Evolutionary conservation across 2,113 vertebrate species (phyloP).

Genomic region (Bombycilla garrulus): DNA sequence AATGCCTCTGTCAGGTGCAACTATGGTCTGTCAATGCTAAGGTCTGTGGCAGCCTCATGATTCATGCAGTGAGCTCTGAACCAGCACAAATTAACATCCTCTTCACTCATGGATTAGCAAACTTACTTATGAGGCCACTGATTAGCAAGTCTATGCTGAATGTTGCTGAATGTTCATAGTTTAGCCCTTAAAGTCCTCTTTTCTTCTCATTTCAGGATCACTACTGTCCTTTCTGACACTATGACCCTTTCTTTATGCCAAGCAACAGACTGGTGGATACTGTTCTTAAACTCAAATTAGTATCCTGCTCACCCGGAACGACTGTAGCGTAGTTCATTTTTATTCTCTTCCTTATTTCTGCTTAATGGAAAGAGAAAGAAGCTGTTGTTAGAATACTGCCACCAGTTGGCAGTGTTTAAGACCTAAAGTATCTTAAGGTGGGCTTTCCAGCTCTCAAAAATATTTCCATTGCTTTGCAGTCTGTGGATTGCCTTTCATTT

Average conservation of each 20-base stretch:
- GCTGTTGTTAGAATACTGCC: background rate
- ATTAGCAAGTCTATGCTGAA: background rate
- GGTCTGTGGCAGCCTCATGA: background rate
- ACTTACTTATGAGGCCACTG: background rate
- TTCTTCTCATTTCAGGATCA: background rate
- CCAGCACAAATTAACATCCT: background rate
- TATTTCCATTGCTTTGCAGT: background rate
- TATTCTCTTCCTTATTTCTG: background rate
- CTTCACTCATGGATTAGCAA: background rate
- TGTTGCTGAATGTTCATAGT: background rate
- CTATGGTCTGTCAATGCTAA: background rate
- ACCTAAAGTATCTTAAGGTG: background rate
- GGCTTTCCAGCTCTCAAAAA: background rate
- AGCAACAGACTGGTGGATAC: fast-evolving
- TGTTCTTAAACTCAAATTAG: background rate
- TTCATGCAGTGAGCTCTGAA: background rate
- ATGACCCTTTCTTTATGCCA: background rate
- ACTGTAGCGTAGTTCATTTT: background rate
- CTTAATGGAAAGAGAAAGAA: background rate
- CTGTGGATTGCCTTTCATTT: background rate
- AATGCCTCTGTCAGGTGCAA: background rate
- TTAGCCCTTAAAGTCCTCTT: background rate
- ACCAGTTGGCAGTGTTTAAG: background rate
- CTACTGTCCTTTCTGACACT: background rate
- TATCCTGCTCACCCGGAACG: background rate